These are phyloP conservation scores for Agraylea sexmaculata DNA, from an alignment of 1,140 invertebrate species.

Conservation along the genomic window DNA sequence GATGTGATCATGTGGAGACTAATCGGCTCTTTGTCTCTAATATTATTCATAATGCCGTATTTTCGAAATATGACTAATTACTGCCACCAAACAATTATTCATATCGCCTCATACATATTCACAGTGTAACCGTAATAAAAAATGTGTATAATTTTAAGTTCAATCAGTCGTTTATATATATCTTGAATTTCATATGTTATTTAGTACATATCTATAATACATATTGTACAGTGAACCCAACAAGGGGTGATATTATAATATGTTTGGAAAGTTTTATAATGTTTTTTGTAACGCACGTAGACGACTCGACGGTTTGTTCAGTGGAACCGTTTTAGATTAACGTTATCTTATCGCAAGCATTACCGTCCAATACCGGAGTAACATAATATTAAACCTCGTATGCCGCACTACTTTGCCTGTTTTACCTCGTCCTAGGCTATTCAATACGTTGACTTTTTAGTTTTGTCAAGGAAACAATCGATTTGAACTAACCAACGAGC, in stretches of 20 bases:
- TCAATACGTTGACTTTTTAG: no score
- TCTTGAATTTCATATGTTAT: background rate
- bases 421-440: no score
- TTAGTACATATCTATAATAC: background rate
- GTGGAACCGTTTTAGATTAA: background rate
- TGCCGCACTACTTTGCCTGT: no score
- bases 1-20: slow-evolving; percentile 2
- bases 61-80: slow-evolving; percentile 2
- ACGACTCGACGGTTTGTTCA: background rate
- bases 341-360: background rate
- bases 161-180: background rate
- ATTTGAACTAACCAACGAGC: background rate
- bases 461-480: background rate
- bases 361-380: background rate
- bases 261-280: background rate
- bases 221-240: background rate
- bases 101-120: background rate
- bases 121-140: background rate
- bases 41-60: slow-evolving; percentile 4
- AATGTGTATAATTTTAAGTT: background rate
- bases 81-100: slow-evolving; percentile 20
- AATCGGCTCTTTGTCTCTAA: background rate
- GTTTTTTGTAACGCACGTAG: background rate
- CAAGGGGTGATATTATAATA: background rate
- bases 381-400: background rate